These are phyloP conservation scores for Sphyrna mokarran DNA, from an alignment of 2,113 vertebrate species.

Conservation along the genomic window DNA sequence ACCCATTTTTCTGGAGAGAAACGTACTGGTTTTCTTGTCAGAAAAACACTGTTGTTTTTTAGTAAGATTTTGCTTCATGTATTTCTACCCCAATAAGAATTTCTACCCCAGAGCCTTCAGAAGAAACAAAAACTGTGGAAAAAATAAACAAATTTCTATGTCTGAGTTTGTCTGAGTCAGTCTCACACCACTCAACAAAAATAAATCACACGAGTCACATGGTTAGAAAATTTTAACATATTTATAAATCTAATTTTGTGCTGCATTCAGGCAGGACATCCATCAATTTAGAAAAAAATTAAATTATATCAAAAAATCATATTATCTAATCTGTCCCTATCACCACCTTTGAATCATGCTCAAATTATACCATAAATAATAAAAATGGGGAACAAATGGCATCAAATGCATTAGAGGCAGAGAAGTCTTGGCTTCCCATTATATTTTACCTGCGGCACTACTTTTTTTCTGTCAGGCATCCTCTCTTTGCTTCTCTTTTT, in stretches of 20 bases:
- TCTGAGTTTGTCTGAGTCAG: background rate
- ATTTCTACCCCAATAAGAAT: background rate
- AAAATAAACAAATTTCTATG: background rate
- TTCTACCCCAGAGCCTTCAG: background rate
- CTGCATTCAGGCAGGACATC: background rate
- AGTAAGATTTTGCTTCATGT: background rate
- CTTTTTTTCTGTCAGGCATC: background rate
- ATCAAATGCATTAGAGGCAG: background rate
- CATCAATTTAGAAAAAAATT: slow-evolving; percentile 18
- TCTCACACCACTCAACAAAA: background rate
- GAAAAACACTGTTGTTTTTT: too few species aligned
- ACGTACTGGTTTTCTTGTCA: too few species aligned
- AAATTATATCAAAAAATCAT: background rate
- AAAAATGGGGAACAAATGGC: background rate
- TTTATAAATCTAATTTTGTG: background rate
- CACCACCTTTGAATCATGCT: background rate
- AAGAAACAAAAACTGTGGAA: background rate
- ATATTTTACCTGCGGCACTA: background rate
- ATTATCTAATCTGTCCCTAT: background rate
- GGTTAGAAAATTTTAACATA: background rate
- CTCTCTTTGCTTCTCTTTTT: background rate
- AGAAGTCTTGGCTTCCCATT: background rate
- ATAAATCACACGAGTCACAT: background rate
- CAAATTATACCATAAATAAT: slow-evolving; percentile 17
- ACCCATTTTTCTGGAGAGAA: too few species aligned